Evolutionary conservation across 1,140 invertebrate genomes (phyloP).

Genomic region (Rhizoglyphus robini): DNA sequence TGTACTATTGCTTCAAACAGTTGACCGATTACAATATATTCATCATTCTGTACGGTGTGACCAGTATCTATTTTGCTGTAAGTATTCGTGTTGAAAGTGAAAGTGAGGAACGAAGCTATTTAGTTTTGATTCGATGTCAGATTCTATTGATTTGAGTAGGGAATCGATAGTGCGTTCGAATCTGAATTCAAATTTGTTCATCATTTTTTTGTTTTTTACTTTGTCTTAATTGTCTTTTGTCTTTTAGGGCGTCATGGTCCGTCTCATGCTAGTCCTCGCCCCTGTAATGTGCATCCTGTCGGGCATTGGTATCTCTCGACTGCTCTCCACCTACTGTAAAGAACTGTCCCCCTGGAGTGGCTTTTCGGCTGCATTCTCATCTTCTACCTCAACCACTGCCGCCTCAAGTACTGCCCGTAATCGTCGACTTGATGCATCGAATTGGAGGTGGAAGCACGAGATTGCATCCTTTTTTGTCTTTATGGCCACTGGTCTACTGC

Average conservation of each 20-base stretch:
- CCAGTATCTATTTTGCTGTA: slow-evolving; percentile 94
- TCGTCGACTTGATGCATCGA: background rate
- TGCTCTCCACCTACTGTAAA: slow-evolving; percentile 78
- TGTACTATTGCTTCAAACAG: slow-evolving; percentile 89
- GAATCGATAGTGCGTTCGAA: background rate
- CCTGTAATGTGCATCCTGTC: slow-evolving; percentile 95
- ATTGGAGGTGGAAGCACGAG: slow-evolving; percentile 73
- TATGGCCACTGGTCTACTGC: slow-evolving; percentile 66
- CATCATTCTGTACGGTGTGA: slow-evolving; percentile 89
- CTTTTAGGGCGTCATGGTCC: slow-evolving; percentile 84
- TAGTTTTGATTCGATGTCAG: background rate
- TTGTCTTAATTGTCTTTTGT: background rate
- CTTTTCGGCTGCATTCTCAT: background rate
- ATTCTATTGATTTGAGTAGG: background rate
- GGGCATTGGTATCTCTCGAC: slow-evolving; percentile 78
- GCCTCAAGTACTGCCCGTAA: background rate
- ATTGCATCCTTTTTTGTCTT: slow-evolving; percentile 70
- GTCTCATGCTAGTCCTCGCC: slow-evolving; percentile 89
- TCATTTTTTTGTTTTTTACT: too few relatives aligned
- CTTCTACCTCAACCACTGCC: background rate
- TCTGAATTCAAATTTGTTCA: background rate
- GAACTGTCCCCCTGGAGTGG: slow-evolving; percentile 47
- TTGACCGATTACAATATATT: slow-evolving; percentile 93
- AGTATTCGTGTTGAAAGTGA: slow-evolving; percentile 36
- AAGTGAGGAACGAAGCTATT: background rate